Percentiles rank a stretch among this genome's conserved stretches.
Evolutionary conservation across 2,797 vertebrate species (phyloP).

Genomic region (Sebastes cheni): DNA sequence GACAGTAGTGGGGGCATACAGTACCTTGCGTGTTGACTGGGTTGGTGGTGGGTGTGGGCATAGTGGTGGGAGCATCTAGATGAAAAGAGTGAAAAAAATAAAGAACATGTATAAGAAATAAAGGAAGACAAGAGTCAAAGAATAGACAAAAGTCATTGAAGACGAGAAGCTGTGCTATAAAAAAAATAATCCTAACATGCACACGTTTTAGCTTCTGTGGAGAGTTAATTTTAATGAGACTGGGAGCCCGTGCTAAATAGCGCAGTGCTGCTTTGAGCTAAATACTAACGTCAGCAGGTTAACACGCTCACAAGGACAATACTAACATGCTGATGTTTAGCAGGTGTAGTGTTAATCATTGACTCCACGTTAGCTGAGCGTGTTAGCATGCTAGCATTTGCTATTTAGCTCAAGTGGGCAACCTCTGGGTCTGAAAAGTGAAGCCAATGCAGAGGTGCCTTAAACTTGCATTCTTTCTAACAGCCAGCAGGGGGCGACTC

Average conservation of each 20-base stretch:
- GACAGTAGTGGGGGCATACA: slow-evolving; percentile 87
- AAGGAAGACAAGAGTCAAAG: slow-evolving; percentile 82
- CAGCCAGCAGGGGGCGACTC: too few relatives aligned
- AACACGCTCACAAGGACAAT: background rate
- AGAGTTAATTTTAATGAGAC: background rate
- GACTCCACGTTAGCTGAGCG: background rate
- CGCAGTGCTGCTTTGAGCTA: background rate
- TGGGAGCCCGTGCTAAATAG: background rate
- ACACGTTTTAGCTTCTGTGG: slow-evolving; percentile 22
- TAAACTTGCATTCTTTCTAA: background rate
- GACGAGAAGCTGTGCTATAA: slow-evolving; percentile 51
- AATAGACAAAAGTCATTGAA: slow-evolving; percentile 79
- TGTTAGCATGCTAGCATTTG: background rate
- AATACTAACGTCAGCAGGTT: slow-evolving; percentile 5
- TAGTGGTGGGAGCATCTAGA: slow-evolving; percentile 99
- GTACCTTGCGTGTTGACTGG: slow-evolving; percentile 91
- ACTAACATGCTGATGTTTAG: background rate
- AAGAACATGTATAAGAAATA: slow-evolving; percentile 85
- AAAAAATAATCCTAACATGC: slow-evolving; percentile 24
- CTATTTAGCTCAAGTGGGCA: background rate
- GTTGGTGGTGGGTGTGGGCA: slow-evolving; percentile 96
- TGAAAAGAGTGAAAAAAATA: slow-evolving; percentile 93
- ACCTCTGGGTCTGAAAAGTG: background rate
- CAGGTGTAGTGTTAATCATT: background rate
- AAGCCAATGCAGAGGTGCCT: background rate